Evolutionary conservation across 2,888 invertebrate genomes (phyloP), one percentile per base, ranked within the genome.

Genomic region (Euphydryas editha): DNA sequence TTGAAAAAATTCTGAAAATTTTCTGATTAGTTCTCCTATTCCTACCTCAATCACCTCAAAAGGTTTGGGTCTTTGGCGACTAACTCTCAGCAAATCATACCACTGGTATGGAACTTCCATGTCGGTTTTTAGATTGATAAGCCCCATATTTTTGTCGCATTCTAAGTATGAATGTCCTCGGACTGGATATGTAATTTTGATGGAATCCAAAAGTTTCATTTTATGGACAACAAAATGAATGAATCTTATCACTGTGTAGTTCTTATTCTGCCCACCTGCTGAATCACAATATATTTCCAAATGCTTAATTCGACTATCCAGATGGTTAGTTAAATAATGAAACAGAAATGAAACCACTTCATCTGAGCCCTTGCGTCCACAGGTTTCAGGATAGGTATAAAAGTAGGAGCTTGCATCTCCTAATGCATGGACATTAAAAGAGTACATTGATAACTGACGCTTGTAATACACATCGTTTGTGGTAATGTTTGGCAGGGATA

Each of bases 211-310:
- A 20, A 20, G 20, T 21, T 21, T 21, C 20, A 21, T 21, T 49
- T 11, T 18, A 46, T 49, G 47, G 21, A 49, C 47, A 10, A 49
- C 47, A 49, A 21, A 49, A 49, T 49, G 47, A 21, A 49, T 49
- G 13, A 49, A 49, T 49, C 47, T 49, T n/a, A 15, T n/a, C n/a
- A 42, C 42, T 15, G 42, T 42, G 15, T 42, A 42, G n/a, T 15
- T 42, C 15, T 42, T n/a, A 15, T 42, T 42, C 15, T 42, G 42
- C 15, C 42, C 42, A 15, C 42, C 42, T 42, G 42, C 42, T 39
- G 39, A 39, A 13, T 39, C 39, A 39, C 39, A 39, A 13, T 39
- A 39, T 39, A 39, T 42, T 42, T 42, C 42, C 5, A 42, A 42
- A 42, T 42, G 42, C 42, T 42, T 42, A 15, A 42, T 15, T 2